These are phyloP conservation scores for Phymastichus coffea DNA, from an alignment of 1,140 invertebrate species.

Conservation along the genomic window DNA sequence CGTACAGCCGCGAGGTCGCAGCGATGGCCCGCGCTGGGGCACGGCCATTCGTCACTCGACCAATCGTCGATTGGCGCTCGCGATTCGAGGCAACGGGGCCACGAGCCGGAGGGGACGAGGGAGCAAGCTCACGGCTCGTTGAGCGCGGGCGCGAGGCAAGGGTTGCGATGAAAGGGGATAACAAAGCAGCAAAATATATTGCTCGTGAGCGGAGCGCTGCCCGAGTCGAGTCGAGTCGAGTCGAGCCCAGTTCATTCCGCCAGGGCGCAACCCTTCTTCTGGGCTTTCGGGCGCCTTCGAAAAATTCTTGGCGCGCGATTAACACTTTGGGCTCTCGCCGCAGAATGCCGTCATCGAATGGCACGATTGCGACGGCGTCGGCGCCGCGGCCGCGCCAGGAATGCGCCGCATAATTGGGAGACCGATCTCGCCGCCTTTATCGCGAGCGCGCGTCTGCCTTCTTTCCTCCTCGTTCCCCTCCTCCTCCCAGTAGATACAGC, in stretches of 20 bases:
- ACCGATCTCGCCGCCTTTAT: too few species aligned
- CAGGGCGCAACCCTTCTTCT: neutral
- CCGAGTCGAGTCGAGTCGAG: slow-evolving; percentile 51
- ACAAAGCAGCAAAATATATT: slow-evolving; percentile 50
- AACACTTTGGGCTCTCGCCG: slow-evolving; percentile 42
- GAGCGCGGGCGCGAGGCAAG: slow-evolving; percentile 48
- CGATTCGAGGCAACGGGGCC: too few species aligned
- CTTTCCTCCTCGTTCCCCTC: neutral
- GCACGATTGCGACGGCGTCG: too few species aligned
- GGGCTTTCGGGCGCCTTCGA: slow-evolving; percentile 34
- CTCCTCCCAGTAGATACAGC: neutral
- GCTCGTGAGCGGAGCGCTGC: slow-evolving; percentile 51
- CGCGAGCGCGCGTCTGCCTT: neutral
- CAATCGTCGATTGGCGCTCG: slow-evolving; percentile 47
- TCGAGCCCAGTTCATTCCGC: slow-evolving; percentile 45
- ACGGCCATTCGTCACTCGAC: slow-evolving; percentile 16
- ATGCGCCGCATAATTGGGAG: slow-evolving; percentile 15
- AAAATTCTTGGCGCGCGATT: slow-evolving; percentile 53
- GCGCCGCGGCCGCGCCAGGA: slow-evolving; percentile 14
- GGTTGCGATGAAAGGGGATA: slow-evolving; percentile 33
- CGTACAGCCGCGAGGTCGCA: too few species aligned
- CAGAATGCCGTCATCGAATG: too few species aligned
- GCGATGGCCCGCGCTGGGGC: neutral
- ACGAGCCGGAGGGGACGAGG: neutral
- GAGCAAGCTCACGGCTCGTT: slow-evolving; percentile 46